Evolutionary conservation across 2,888 invertebrate genomes (phyloP), one percentile per base, ranked within the genome.

Genomic region (Cylloceria caligata): DNA sequence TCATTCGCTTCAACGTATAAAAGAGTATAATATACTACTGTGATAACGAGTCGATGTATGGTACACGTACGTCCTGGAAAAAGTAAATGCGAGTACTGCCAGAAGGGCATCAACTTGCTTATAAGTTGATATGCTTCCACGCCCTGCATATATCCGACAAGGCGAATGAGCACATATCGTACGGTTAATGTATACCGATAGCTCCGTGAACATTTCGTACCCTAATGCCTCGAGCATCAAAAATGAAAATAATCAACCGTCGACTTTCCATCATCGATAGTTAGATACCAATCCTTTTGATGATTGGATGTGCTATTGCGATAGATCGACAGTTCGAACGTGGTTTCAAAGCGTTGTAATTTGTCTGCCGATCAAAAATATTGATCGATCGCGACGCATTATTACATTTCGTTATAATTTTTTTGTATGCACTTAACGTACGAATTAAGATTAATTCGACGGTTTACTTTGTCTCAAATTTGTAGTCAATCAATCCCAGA

Each of bases 181-280:
- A 45, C n/a, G 34, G 34, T 36, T 36, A 34, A 65, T 39, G 16
- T 24, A 27, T 64, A 42, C n/a, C 47, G 71, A 80, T 71, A 55
- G 34, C 34, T 72, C 49, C 24, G 24, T 71, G 76, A 52, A 76
- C 55, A 67, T 49, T 19, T 72, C 49, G 34, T 55, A 21, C 49
- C 24, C 49, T 52, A 42, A 55, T 52, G 81, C 81, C 72, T 55
- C 62, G 72, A 62, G 67, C 52, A 19, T 30, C 76, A 45, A 52
- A 16, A 47, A 49, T 39, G 36, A 57, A 73, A 81, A 77, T 81
- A 68, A 68, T 76, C 72, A 72, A 45, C 19, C 42, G 52, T 72
- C 49, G 67, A 67, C 42, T 81, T 77, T 76, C 49, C 76, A 81
- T 77, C 71, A 72, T 68, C 76, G 81, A 81, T 72, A 68, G 49